Conservation (phyloP, 2,888 invertebrate species). For the Cephus pygmeus region DNA sequence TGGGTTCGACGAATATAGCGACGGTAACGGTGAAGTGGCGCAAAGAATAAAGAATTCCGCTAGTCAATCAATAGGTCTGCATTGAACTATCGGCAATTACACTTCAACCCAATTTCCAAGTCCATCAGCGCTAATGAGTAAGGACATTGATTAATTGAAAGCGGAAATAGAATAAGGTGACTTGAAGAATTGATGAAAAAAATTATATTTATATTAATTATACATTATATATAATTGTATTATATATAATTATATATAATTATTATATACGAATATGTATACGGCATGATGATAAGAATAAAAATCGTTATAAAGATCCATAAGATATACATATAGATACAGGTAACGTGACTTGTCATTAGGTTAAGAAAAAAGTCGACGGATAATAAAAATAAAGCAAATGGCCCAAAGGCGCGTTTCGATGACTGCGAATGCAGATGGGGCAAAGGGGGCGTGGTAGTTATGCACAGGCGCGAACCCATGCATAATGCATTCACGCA, state of each 20-base stretch:
- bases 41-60: not conserved
- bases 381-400: not conserved
- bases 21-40: too few relatives aligned
- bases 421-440: not conserved
- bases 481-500: constrained; percentile 11
- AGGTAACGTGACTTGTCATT: not conserved
- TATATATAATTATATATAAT: too few relatives aligned
- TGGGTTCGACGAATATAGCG: not conserved
- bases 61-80: not conserved
- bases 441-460: constrained; percentile 2
- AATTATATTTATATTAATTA: too few relatives aligned
- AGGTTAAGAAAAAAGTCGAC: not conserved
- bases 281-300: not conserved
- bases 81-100: not conserved
- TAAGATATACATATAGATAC: not conserved
- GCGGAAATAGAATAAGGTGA: not conserved
- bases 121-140: not conserved
- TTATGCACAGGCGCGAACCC: constrained; percentile 10
- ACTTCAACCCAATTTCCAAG: not conserved
- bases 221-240: too few relatives aligned
- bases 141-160: not conserved
- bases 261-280: too few relatives aligned
- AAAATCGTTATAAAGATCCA: not conserved
- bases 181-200: too few relatives aligned
- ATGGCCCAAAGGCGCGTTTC: not conserved